These are phyloP conservation scores for Drosophila hydei DNA, from an alignment of 1,140 invertebrate genomes.

Conservation along the genomic window DNA sequence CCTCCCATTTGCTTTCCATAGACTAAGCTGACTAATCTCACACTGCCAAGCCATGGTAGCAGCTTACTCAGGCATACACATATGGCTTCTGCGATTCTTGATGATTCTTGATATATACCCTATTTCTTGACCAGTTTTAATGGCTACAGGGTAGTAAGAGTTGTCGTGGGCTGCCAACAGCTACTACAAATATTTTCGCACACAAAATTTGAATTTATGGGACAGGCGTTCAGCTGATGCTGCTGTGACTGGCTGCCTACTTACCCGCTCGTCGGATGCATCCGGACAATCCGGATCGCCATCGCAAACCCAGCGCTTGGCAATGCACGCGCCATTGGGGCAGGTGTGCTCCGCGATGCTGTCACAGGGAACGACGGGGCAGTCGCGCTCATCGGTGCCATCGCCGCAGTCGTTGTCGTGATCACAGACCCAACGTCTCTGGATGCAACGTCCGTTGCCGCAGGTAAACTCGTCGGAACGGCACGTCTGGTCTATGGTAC, in stretches of 20 bases:
- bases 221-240: slow-evolving; percentile 4
- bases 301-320: slow-evolving; percentile 92
- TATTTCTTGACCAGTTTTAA: neutral
- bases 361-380: slow-evolving; percentile 88
- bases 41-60: too few relatives aligned
- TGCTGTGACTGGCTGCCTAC: slow-evolving; percentile 47
- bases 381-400: slow-evolving; percentile 91
- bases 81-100: too few relatives aligned
- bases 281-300: slow-evolving; percentile 93
- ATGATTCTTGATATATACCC: too few relatives aligned
- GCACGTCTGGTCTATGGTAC: slow-evolving; percentile 89
- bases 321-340: slow-evolving; percentile 88
- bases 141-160: slow-evolving; percentile 1
- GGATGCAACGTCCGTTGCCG: slow-evolving; percentile 94
- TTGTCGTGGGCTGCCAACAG: neutral
- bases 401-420: slow-evolving; percentile 94
- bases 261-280: slow-evolving; percentile 91
- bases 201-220: slow-evolving; percentile 65
- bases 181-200: slow-evolving; percentile 30
- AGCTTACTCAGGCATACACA: too few relatives aligned
- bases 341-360: slow-evolving; percentile 89
- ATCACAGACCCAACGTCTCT: slow-evolving; percentile 94
- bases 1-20: too few relatives aligned
- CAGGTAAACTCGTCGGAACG: slow-evolving; percentile 95
- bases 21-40: too few relatives aligned